These are phyloP conservation scores for Leptopterna dolabrata DNA, from an alignment of 2,888 invertebrate species.

Conservation along the genomic window DNA sequence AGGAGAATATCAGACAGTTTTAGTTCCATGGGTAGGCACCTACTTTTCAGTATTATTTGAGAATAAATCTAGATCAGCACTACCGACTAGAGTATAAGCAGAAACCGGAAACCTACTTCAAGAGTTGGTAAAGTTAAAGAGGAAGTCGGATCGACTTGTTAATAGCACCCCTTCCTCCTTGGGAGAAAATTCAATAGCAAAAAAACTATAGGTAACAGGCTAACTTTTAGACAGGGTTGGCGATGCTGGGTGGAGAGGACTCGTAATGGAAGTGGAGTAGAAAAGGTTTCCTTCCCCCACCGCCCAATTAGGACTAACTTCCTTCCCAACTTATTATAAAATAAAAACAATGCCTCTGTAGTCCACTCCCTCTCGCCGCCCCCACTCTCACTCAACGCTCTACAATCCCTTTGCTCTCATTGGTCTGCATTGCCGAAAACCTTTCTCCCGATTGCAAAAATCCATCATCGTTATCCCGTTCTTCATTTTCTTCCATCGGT, in stretches of 20 bases:
- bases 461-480: background rate
- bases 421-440: background rate
- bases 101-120: background rate
- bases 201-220: conserved; percentile 52
- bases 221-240: conserved; percentile 51
- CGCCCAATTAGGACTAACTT: conserved; percentile 36
- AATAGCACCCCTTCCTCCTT: conserved; percentile 15
- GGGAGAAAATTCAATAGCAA: conserved; percentile 49
- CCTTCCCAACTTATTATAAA: conserved; percentile 39
- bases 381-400: background rate
- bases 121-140: background rate
- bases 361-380: background rate
- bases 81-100: background rate
- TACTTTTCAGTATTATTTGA: too few relatives aligned
- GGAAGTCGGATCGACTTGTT: conserved; percentile 49
- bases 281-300: conserved; percentile 30
- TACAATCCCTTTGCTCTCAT: background rate
- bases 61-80: too few relatives aligned
- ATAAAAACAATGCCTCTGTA: background rate
- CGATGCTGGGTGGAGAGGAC: background rate
- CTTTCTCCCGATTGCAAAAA: background rate
- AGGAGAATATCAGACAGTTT: too few relatives aligned
- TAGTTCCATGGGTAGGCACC: too few relatives aligned
- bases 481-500: background rate
- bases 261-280: conserved; percentile 27